Evolutionary conservation across 1,140 invertebrate species (phyloP), one percentile per base, ranked within the genome.

Genomic region (Drosophila funebris): DNA sequence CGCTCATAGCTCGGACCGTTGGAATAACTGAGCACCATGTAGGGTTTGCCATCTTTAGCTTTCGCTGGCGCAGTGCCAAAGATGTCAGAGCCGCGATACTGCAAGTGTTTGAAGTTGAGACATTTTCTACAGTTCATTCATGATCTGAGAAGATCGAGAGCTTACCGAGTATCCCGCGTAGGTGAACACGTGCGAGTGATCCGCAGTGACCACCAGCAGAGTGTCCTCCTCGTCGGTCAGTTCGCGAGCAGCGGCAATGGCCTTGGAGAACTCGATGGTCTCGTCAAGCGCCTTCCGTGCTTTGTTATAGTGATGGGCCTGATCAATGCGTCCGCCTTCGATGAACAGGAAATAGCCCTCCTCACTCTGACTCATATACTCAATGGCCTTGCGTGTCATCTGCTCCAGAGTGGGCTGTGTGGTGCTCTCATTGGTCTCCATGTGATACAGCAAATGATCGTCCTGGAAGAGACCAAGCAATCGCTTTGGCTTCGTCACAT

Each of bases 341-440:
- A 94, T 93, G 75, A 90, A 92, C 24, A 90, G 61, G 72, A 95
- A 94, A 73, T 92, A 96, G 13, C 97, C 97, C 43, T 96, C 94
- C 2, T 73, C 66, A 11, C 20, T 85, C 70, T 94, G 95, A 1
- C 93, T 92, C 20, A 98, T 92, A 6, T 97, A 93, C 80, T 96
- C 93, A 31, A 98, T 95, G 5, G 97, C 96, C 70, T 95, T 95
- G 78, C 94, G 92, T 0, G 96, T 96, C 96, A 98, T 97, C 90
- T 97, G 95, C 43, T 93, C 93, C 2, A 98, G 91, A 1, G 93
- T 93, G 2, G 95, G 95, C 46, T 95, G 93, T 71, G 91, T 93
- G 13, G 58, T 90, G 11, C 14, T 52, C 20, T 54, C 66, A n/a
- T 48, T 70, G 16, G 92, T 94, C 92, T 93, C 94, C 46, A 94